These are phyloP conservation scores for Blennius ocellaris DNA, from an alignment of 2,113 vertebrate genomes.

Conservation along the genomic window DNA sequence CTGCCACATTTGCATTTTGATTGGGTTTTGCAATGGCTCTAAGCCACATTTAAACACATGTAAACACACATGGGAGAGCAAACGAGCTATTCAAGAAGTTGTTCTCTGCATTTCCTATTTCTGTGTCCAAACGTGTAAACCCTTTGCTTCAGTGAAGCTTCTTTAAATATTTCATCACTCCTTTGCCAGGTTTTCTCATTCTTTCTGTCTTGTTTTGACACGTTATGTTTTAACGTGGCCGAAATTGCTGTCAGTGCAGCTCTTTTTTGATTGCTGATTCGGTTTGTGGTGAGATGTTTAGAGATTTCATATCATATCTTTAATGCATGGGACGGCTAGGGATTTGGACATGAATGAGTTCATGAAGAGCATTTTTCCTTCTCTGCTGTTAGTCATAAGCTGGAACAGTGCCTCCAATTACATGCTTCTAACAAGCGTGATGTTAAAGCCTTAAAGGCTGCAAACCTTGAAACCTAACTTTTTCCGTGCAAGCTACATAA, in stretches of 20 bases:
- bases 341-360: background rate
- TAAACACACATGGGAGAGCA: constrained; percentile 54
- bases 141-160: constrained; percentile 30
- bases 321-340: background rate
- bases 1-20: constrained; percentile 68
- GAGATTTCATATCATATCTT: background rate
- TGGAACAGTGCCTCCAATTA: no score
- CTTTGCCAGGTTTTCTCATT: background rate
- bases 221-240: constrained; percentile 10
- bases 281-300: background rate
- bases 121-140: constrained; percentile 13
- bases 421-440: constrained; percentile 1
- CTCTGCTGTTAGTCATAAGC: no score
- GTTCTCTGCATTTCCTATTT: background rate
- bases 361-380: background rate
- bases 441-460: constrained; percentile 8
- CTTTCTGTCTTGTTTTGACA: background rate
- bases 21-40: constrained; percentile 37
- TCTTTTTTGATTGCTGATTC: background rate
- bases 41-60: constrained; percentile 55
- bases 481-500: background rate
- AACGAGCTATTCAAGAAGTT: constrained; percentile 14
- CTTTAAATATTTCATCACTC: constrained; percentile 25
- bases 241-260: background rate
- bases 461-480: constrained; percentile 14